Base-by-base conservation (phyloP, 2,797 vertebrate species). In the Dallia pectoralis region DNA sequence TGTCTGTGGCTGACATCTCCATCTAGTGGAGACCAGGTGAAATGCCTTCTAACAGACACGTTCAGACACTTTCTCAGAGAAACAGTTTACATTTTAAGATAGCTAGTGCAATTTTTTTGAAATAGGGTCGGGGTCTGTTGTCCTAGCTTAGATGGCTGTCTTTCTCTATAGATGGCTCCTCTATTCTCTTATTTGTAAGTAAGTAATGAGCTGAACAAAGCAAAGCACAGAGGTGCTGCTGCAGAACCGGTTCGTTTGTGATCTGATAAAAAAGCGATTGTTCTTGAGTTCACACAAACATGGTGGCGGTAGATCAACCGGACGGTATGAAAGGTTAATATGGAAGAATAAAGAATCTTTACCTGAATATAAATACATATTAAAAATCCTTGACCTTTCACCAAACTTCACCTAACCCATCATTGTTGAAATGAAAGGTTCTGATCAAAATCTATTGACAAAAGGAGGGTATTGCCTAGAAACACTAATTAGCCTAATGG, bases 1-100 rank as follows among this genome's bases (percentile, higher is more conserved):
- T 22, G 14, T 74, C 29, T 12, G 62, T 77, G 73, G 71, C 67
- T 56, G 71, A 84, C 49, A 76, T 69, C 80, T 72, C 87, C 86
- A 84, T 81, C 86, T 88, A 85, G 81, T 89, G 87, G 83, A 77
- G 71, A 79, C n/a, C 4, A 69, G 47, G 40, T 29, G 12, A 30
- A 67, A 27, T 33, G 18, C 29, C 29, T 32, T 32, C 62, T 30
- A 29, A 19, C 18, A 56, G 51, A 22, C n/a, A n/a, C 22, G n/a
- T n/a, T 56, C 19, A 64, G 30, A 16, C 18, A 15, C 25, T 32
- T 18, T 15, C 4, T 64, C 30, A 6, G 29, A 33, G 62, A 64
- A 16, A 44, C 61, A 63, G 61, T 29, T 18, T 14, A 3, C 27
- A 15, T 33, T 44, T 44, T 44, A 9, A 44, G 12, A 44, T 44